phyloP scores from a whole-genome alignment of 2,797 vertebrate genomes.

The Cichlasoma orientale region DNA sequence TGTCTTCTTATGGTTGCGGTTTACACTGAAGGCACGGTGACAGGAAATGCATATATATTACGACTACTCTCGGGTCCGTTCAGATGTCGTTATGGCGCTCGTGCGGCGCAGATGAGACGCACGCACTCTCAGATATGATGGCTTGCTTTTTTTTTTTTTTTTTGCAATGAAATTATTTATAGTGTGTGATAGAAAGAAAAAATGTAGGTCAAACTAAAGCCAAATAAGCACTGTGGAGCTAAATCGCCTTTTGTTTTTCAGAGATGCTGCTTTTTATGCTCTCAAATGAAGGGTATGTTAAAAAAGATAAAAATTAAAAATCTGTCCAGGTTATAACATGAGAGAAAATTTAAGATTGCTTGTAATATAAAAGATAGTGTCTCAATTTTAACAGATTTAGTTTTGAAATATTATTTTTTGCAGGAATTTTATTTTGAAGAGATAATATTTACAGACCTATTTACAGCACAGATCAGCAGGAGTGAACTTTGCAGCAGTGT shows the following conservation, averaged over 20 bases:
- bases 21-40: slow-evolving; percentile 24
- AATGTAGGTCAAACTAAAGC: slow-evolving; percentile 57
- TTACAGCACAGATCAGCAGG: neutral
- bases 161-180: neutral
- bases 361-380: neutral
- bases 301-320: neutral
- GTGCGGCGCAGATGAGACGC: neutral
- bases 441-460: neutral
- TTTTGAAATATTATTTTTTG: neutral
- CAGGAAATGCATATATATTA: slow-evolving; percentile 30
- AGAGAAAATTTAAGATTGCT: neutral
- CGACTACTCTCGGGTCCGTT: neutral
- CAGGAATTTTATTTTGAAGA: slow-evolving; percentile 25
- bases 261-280: neutral
- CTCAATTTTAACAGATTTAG: neutral
- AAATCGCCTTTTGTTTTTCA: neutral
- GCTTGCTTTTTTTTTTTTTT: neutral
- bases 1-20: slow-evolving; percentile 3
- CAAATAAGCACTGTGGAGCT: neutral
- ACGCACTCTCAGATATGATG: neutral
- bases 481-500: neutral
- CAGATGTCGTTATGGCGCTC: slow-evolving; percentile 3
- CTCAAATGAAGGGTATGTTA: neutral
- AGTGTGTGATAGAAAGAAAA: neutral
- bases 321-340: neutral